Percentiles rank a stretch among this genome's conserved stretches.
phyloP scores from a whole-genome alignment of 2,797 vertebrate species.

The Mormyrus hasselquistii region DNA sequence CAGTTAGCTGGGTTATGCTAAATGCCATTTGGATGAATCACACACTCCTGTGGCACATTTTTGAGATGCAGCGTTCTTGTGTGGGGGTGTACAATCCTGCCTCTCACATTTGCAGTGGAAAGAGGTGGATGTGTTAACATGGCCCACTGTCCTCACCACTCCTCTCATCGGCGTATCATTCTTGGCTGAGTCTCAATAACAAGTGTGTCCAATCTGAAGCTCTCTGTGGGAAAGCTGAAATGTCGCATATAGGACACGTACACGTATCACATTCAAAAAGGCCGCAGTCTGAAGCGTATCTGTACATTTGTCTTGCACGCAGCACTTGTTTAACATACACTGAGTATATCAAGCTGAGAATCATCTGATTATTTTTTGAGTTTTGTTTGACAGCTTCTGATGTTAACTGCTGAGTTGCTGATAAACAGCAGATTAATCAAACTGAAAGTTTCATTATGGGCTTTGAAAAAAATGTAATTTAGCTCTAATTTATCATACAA shows the following conservation, averaged over 20 bases:
- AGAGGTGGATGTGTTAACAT: constrained; percentile 5
- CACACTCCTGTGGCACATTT: background rate
- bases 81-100: constrained; percentile 9
- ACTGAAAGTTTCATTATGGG: background rate
- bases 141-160: background rate
- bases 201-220: background rate
- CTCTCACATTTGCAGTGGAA: background rate
- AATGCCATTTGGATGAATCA: background rate
- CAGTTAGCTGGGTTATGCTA: background rate
- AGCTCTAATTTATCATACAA: background rate
- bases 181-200: background rate
- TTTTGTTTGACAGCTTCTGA: background rate
- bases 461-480: background rate
- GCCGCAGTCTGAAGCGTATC: background rate
- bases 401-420: background rate
- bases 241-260: background rate
- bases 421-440: background rate
- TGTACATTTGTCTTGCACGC: background rate
- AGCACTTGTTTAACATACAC: background rate
- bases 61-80: background rate
- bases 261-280: background rate
- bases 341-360: background rate
- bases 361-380: background rate
- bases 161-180: background rate
- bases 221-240: background rate